Base-by-base conservation (phyloP, 2,113 vertebrate species). In the Dascyllus trimaculatus region DNA sequence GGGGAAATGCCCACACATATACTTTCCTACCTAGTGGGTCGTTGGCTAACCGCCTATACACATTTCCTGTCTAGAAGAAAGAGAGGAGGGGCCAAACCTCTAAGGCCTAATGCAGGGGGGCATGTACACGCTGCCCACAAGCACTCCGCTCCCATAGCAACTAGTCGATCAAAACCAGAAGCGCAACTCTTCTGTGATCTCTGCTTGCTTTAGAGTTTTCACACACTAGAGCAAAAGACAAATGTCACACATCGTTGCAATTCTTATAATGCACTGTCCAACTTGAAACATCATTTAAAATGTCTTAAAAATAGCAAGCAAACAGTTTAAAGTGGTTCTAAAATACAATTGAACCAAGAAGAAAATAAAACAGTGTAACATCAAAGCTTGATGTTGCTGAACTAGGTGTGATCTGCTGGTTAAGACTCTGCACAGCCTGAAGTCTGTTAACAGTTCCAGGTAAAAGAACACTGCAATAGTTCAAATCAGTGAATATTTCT, bases 21-120 rank as follows among this genome's bases (percentile, higher is more conserved):
- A 54, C 2, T 77, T 70, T 62, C 29, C 69, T 51, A 40, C 25
- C 7, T 1, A 40, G 64, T 72, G 21, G 80, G 58, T 46, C 49
- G 71, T 60, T 79, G 71, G 62, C 61, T 69, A 59, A 7, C 85
- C 62, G 22, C 88, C 87, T 45, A 88, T 78, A 1, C 29, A 67
- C 43, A 64, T 75, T 92, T 92, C 91, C 92, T 93, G 90, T 86
- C 40, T 69, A 4, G 79, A 40, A 75, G 32, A 60, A 25, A 63
- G 13, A 38, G 17, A 63, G 75, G 72, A 58, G 46, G 74, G 14
- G 46, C n/a, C 22, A 61, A 5, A 69, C 35, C 3, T 60, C 38
- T 4, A 24, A 71, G 22, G 32, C 21, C 46, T 60, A 3, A 29
- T n/a, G n/a, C 9, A 29, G 17, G 15, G 69, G 72, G 75, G 69